phyloP scores from a whole-genome alignment of 1,140 invertebrate genomes.

The Drosophila sulfurigaster region DNA sequence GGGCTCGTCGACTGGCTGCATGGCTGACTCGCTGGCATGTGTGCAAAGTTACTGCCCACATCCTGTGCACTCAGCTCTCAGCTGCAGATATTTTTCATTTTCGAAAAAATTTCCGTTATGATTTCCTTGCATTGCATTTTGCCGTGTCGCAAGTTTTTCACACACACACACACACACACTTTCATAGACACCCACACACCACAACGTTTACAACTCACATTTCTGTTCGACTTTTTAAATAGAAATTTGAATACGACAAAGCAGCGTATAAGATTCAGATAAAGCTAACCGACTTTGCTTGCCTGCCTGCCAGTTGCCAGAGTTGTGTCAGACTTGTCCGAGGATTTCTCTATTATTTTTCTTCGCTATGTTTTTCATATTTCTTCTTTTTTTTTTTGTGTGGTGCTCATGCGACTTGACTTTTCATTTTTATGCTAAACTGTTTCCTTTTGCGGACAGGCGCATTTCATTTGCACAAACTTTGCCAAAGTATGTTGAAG shows the following conservation, averaged over 20 bases:
- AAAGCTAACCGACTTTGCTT: slow-evolving; percentile 28
- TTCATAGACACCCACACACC: not conserved
- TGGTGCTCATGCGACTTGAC: slow-evolving; percentile 49
- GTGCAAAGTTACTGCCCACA: slow-evolving; percentile 70
- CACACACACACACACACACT: slow-evolving; percentile 15
- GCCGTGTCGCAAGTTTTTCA: slow-evolving; percentile 35
- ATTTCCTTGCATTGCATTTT: slow-evolving; percentile 57
- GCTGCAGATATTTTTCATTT: slow-evolving; percentile 61
- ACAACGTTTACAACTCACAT: slow-evolving; percentile 3
- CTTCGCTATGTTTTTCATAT: slow-evolving; percentile 4
- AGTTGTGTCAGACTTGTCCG: slow-evolving; percentile 52
- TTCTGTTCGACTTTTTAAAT: slow-evolving; percentile 52
- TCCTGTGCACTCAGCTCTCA: slow-evolving; percentile 53
- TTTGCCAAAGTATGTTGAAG: slow-evolving; percentile 61
- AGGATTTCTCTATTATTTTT: slow-evolving; percentile 36
- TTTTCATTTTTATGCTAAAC: slow-evolving; percentile 76
- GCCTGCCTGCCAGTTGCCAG: slow-evolving; percentile 56
- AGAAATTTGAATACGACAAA: slow-evolving; percentile 77
- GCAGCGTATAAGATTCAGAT: slow-evolving; percentile 71
- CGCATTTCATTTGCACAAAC: slow-evolving; percentile 69
- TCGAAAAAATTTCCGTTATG: slow-evolving; percentile 69
- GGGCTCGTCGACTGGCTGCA: slow-evolving; percentile 29
- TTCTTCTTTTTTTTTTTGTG: slow-evolving; percentile 17
- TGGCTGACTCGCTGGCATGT: slow-evolving; percentile 60
- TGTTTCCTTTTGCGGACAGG: slow-evolving; percentile 64